Base-by-base conservation (phyloP, 1,140 invertebrate species). In the Drosophila micromelanica region DNA sequence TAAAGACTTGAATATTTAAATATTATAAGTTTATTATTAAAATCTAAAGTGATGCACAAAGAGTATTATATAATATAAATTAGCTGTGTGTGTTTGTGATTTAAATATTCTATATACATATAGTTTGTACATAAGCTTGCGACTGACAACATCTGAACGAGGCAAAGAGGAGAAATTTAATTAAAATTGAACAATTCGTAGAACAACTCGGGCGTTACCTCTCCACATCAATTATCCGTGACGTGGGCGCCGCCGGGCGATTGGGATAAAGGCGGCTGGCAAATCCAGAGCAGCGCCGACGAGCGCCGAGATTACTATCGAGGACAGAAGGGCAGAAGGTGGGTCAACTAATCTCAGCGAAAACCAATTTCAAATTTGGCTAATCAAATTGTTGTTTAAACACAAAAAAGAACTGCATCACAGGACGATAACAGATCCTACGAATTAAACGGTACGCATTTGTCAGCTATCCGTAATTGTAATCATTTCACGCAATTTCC, bases 231-330 rank as follows among this genome's bases (percentile, higher is more conserved):
- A 73, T 69, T 92, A 40, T 92, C 91, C 45, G 91, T 92, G 61
- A 92, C 91, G 55, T 92, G 91, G 91, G 91, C 91, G 45, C 85
- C 89, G 52, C 85, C 85, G 68, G 91, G 84, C 72, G 86, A 91
- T 46, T 75, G 74, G 72, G 73, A 74, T 82, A 90, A 67, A 62
- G 70, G 67, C 52, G 76, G 72, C 73, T 85, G 79, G 80, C 85
- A 84, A 63, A 89, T 89, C 76, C 84, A 89, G 85, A 80, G 70
- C 59, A 81, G 76, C 37, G 84, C 84, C 60, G 84, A 89, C 55
- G 76, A 78, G 45, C 78, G 75, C 15, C 8, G 84, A 46, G 84
- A 89, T 64, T 84, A 80, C 42, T 86, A 79, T 42, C 64, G 65
- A 63, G 82, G 78, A 62, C 82, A 89, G 38, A 57, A 49, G 5